Evolutionary conservation across 2,888 invertebrate species (phyloP).

Genomic region (Paralinhomoeus sp.): DNA sequence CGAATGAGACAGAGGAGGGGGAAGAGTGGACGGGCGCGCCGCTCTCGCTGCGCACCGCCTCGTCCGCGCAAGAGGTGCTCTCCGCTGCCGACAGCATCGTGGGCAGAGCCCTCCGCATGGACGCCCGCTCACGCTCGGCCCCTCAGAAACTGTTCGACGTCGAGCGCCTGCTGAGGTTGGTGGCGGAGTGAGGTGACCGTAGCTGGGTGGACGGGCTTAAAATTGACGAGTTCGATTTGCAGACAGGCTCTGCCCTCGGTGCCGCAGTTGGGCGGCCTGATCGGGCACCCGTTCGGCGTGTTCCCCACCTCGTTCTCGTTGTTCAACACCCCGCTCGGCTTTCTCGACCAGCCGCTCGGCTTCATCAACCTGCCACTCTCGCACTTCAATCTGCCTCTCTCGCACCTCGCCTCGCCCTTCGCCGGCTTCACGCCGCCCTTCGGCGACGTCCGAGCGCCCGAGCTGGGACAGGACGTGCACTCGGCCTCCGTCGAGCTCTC

Average conservation of each 20-base stretch:
- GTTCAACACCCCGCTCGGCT: constrained; percentile 5
- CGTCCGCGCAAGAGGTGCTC: too few species aligned
- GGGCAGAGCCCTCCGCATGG: too few species aligned
- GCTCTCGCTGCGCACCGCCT: too few species aligned
- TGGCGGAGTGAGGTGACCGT: not conserved
- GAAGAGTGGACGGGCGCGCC: too few species aligned
- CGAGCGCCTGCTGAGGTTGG: not conserved
- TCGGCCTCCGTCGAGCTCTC: constrained; percentile 2
- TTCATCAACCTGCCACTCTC: constrained; percentile 4
- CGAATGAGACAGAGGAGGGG: too few species aligned
- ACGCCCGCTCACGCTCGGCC: not conserved
- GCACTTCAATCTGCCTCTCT: constrained; percentile 5
- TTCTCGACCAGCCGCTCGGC: constrained; percentile 3
- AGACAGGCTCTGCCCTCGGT: not conserved
- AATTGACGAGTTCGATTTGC: too few species aligned
- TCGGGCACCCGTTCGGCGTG: constrained; percentile 2
- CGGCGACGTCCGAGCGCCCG: constrained; percentile 1
- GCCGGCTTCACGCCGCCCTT: constrained; percentile 2
- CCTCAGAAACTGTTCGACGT: not conserved
- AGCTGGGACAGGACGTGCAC: not conserved
- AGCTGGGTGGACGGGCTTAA: too few species aligned
- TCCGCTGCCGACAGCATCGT: too few species aligned
- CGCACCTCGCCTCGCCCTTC: constrained; percentile 4
- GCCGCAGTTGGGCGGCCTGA: constrained; percentile 4
- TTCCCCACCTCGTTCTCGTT: constrained; percentile 4